Evolutionary conservation across 1,140 invertebrate species (phyloP).

Genomic region (Bombus waltoni): DNA sequence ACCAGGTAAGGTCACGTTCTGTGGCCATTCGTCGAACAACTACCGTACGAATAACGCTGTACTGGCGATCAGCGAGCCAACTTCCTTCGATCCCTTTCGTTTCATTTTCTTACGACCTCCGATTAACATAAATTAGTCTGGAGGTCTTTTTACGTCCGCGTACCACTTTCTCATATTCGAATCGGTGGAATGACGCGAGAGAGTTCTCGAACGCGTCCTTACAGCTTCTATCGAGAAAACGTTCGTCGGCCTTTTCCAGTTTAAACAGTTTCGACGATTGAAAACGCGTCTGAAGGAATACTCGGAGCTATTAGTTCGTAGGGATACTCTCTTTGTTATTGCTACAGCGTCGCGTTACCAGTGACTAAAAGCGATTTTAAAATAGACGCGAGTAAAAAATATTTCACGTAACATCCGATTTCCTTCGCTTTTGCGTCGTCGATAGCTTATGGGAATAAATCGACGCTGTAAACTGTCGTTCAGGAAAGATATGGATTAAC

Average conservation of each 20-base stretch:
- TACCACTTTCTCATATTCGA: constrained; percentile 55
- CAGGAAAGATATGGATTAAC: not conserved
- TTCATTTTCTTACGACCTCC: constrained; percentile 42
- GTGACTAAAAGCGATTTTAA: not conserved
- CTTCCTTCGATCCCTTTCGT: constrained; percentile 21
- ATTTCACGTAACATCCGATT: not conserved
- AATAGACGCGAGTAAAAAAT: not conserved
- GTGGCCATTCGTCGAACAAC: too few relatives aligned
- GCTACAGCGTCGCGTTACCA: too few relatives aligned
- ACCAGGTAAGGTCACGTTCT: too few relatives aligned
- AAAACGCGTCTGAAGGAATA: too few relatives aligned
- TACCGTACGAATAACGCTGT: too few relatives aligned
- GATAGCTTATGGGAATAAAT: not conserved
- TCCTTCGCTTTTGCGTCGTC: not conserved
- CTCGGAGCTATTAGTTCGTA: too few relatives aligned
- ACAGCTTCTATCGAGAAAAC: constrained; percentile 13
- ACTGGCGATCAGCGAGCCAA: too few relatives aligned
- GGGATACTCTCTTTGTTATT: too few relatives aligned
- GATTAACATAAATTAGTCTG: constrained; percentile 65
- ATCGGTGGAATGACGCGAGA: not conserved
- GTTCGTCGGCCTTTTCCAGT: not conserved
- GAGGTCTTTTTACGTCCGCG: constrained; percentile 42
- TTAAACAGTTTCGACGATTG: too few relatives aligned
- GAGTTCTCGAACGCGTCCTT: constrained; percentile 29
- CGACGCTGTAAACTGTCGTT: not conserved